Percentiles rank a stretch among this genome's conserved stretches.
Conservation (phyloP, 2,888 invertebrate genomes). For the Sepiola atlantica region DNA sequence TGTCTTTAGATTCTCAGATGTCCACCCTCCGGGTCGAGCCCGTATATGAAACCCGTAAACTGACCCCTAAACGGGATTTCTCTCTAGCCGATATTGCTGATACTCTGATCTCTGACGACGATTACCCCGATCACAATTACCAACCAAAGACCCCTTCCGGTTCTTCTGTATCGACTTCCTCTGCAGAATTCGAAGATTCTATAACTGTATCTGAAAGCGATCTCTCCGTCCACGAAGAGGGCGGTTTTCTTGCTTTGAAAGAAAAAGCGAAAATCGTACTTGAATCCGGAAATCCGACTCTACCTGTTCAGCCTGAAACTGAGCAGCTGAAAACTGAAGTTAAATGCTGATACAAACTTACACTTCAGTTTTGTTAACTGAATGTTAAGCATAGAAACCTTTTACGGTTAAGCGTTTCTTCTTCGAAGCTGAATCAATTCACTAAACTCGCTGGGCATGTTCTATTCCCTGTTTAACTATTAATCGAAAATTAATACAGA, state of each 20-base stretch:
- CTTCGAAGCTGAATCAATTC: too few species aligned
- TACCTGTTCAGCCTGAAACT: not conserved
- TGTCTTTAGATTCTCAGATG: not conserved
- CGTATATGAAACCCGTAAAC: not conserved
- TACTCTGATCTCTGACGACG: not conserved
- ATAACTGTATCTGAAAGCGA: not conserved
- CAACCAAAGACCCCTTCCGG: not conserved
- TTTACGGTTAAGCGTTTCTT: too few species aligned
- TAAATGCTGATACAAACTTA: not conserved
- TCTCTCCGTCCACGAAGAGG: not conserved
- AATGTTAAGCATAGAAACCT: too few species aligned
- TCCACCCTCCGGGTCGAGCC: not conserved
- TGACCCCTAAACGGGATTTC: not conserved
- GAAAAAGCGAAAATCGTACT: not conserved
- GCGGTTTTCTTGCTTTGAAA: not conserved
- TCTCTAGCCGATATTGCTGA: not conserved
- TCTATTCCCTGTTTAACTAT: too few species aligned
- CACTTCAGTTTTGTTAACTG: not conserved
- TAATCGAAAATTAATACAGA: too few species aligned
- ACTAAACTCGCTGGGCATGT: too few species aligned
- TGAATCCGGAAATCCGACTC: fast-evolving
- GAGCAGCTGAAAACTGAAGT: not conserved
- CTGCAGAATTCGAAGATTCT: not conserved
- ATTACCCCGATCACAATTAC: not conserved
- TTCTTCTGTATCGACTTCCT: too few species aligned